Evolutionary conservation across 2,113 vertebrate species (phyloP).

Genomic region (Paramisgurnus dabryanus): DNA sequence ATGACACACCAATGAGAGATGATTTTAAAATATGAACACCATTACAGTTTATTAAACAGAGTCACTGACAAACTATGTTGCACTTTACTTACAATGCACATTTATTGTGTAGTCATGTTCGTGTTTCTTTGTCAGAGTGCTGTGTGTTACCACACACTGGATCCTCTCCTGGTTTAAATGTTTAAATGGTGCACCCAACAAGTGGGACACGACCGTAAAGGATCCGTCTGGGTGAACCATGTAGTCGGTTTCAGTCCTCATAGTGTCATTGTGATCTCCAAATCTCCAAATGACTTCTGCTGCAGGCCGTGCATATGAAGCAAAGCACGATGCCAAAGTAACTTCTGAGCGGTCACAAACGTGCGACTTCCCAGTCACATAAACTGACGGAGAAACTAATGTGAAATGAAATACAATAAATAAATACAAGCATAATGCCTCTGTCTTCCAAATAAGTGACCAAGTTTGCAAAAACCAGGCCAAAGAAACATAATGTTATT

Average conservation of each 20-base stretch:
- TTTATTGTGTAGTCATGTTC: conserved; percentile 41
- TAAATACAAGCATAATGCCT: neutral
- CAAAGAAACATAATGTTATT: too few relatives aligned
- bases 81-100: conserved; percentile 59
- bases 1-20: too few relatives aligned
- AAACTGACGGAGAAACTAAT: conserved; percentile 57
- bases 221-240: conserved; percentile 48
- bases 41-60: neutral
- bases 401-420: neutral
- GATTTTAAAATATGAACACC: too few relatives aligned
- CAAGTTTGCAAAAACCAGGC: too few relatives aligned
- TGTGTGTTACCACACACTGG: conserved; percentile 56
- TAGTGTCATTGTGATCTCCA: neutral
- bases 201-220: conserved; percentile 46
- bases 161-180: conserved; percentile 45
- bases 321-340: conserved; percentile 56
- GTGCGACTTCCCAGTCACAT: neutral
- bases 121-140: neutral
- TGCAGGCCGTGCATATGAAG: conserved; percentile 53
- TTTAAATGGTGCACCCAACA: conserved; percentile 55
- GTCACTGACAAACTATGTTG: neutral
- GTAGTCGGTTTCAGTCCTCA: neutral
- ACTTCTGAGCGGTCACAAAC: conserved; percentile 22
- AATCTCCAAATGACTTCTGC: conserved; percentile 54
- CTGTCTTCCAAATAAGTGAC: too few relatives aligned